These are phyloP conservation scores for Trogon melanurus DNA, from an alignment of 2,113 vertebrate genomes.

Conservation along the genomic window DNA sequence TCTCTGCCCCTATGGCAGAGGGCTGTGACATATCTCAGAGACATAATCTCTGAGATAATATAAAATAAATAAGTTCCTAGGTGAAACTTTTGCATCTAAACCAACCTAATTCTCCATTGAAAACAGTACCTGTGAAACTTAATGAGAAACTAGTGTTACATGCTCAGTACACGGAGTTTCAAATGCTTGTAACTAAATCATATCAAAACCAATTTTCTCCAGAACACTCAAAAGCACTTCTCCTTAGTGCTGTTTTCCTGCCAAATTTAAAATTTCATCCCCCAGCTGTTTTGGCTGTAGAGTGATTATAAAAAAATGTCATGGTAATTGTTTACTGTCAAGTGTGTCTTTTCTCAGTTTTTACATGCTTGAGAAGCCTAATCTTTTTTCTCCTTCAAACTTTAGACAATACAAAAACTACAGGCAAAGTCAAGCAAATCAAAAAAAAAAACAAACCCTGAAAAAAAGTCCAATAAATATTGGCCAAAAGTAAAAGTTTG, in stretches of 20 bases:
- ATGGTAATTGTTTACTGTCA: slow-evolving; percentile 49
- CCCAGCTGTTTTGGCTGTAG: slow-evolving; percentile 26
- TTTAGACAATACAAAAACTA: neutral
- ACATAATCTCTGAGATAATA: neutral
- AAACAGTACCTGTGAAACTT: neutral
- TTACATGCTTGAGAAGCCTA: neutral
- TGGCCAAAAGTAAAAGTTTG: neutral
- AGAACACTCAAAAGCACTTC: slow-evolving; percentile 23
- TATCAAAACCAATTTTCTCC: slow-evolving; percentile 39
- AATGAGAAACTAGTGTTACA: neutral
- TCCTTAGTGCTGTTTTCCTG: slow-evolving; percentile 27
- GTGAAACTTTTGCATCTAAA: neutral
- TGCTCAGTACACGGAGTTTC: neutral
- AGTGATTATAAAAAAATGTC: slow-evolving; percentile 15
- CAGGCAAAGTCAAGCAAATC: neutral
- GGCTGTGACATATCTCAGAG: neutral
- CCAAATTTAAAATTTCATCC: slow-evolving; percentile 47
- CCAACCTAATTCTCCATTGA: neutral
- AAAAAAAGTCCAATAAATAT: neutral
- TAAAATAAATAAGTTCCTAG: neutral
- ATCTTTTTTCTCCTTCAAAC: neutral
- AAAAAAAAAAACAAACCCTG: neutral
- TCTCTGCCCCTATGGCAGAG: neutral
- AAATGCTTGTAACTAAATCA: slow-evolving; percentile 13
- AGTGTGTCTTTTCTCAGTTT: neutral